phyloP scores from a whole-genome alignment of 92 coral and sea anemone genomes.

The Metridium senile region DNA sequence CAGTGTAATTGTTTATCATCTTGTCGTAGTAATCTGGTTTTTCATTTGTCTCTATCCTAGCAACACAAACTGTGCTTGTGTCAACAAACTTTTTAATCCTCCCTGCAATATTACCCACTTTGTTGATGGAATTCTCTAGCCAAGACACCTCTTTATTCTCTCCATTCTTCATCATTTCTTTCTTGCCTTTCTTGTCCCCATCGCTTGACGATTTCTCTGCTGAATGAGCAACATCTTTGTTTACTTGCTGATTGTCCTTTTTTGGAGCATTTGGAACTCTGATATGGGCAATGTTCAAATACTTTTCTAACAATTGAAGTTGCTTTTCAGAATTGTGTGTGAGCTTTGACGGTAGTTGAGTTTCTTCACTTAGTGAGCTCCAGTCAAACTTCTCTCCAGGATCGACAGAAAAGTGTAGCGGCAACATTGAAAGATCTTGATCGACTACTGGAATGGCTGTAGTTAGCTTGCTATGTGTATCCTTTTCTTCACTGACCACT shows the following conservation, averaged over 20 bases:
- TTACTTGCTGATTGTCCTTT: constrained; percentile 32
- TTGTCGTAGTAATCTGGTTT: constrained; percentile 88
- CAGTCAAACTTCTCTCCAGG: constrained; percentile 85
- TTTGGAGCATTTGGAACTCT: constrained; percentile 57
- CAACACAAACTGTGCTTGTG: constrained; percentile 62
- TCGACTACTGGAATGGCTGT: constrained; percentile 84
- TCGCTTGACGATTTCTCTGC: constrained; percentile 7
- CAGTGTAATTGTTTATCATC: constrained; percentile 80
- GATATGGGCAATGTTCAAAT: constrained; percentile 62
- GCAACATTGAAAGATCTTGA: constrained; percentile 63
- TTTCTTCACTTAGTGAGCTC: constrained; percentile 57
- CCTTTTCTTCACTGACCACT: constrained; percentile 64
- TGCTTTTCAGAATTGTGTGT: constrained; percentile 59
- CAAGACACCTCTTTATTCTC: constrained; percentile 60
- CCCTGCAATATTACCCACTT: constrained; percentile 80
- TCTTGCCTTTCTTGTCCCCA: constrained; percentile 28
- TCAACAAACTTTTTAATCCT: constrained; percentile 59
- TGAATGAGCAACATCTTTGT: not conserved
- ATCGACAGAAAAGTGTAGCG: constrained; percentile 81
- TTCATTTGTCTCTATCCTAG: constrained; percentile 71
- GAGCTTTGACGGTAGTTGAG: constrained; percentile 50
- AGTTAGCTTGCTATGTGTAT: constrained; percentile 29
- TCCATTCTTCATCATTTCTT: constrained; percentile 25
- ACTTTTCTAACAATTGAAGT: constrained; percentile 65
- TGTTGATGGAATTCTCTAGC: constrained; percentile 66